Evolutionary conservation across 1,140 invertebrate species (phyloP), one percentile per base, ranked within the genome.

Genomic region (Riptortus pedestris): DNA sequence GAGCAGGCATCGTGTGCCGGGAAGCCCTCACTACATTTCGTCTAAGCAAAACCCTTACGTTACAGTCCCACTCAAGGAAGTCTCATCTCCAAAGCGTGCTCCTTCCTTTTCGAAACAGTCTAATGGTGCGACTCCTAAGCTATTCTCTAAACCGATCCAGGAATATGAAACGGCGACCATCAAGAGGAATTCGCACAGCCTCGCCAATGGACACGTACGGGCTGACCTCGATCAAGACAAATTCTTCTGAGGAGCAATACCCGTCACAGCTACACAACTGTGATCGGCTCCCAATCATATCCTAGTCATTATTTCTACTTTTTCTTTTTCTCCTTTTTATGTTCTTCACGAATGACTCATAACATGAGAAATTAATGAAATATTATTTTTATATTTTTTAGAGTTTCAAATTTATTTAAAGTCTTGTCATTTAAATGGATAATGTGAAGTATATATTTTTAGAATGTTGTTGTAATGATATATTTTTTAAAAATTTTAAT

Each of bases 31-130:
- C 72, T 91, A 90, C 69, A 88, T 89, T 60, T 83, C 83, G 18
- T 77, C 80, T 0, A 88, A 87, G 70, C 86, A 86, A 69, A 90
- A 90, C 73, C 85, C 86, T 64, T 90, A 91, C 71, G 86, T 88
- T 47, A 84, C 85, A n/a, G 82, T 91, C 29, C 87, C 85, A 0
- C 75, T 87, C 59, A 87, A 86, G 71, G 85, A 86, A 73, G 81
- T 84, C 66, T 70, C 66, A 24, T 55, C 64, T 4, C 68, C 69
- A 0, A 73, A 74, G 64, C 51, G 72, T 2, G 70, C 72, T 4
- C 71, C 71, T n/a, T 72, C 71, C 4, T 72, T 71, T 58, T 68
- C 68, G 4, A 67, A 18, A 9, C 65, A 38, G 27, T 57, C 26
- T 14, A 66, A 67, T 38, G 64, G 62, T 14, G 52, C 60, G 24